Percentiles rank a stretch among this genome's conserved stretches.
phyloP scores from a whole-genome alignment of 1,140 invertebrate genomes.

The Aphis gossypii region DNA sequence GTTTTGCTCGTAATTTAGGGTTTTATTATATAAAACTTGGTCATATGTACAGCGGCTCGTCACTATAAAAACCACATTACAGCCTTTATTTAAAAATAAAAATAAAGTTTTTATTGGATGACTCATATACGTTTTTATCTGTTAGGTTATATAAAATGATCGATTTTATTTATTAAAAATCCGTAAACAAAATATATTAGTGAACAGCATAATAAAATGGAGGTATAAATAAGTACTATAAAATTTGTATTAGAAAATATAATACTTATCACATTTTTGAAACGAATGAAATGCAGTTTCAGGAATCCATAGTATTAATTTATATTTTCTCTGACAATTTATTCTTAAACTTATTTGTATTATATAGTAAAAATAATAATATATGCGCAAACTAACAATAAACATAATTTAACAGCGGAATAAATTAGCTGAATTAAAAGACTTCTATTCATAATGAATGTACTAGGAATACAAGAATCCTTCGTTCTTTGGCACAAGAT shows the following conservation, averaged over 20 bases:
- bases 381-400: not conserved
- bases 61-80: not conserved
- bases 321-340: not conserved
- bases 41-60: not conserved
- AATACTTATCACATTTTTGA: not conserved
- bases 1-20: not conserved
- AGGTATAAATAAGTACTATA: not conserved
- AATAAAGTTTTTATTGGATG: not conserved
- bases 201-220: not conserved
- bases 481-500: too few relatives aligned
- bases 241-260: not conserved
- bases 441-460: too few relatives aligned
- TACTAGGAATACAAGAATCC: not conserved
- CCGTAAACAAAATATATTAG: not conserved
- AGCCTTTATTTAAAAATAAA: not conserved
- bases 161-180: not conserved
- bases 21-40: not conserved
- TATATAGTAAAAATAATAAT: not conserved
- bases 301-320: too few relatives aligned
- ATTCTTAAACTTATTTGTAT: not conserved
- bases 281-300: not conserved
- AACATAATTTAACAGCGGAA: not conserved
- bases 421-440: not conserved
- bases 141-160: not conserved
- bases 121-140: not conserved